Conservation (phyloP, 2,888 invertebrate species). For the Pterobdella sp. region DNA sequence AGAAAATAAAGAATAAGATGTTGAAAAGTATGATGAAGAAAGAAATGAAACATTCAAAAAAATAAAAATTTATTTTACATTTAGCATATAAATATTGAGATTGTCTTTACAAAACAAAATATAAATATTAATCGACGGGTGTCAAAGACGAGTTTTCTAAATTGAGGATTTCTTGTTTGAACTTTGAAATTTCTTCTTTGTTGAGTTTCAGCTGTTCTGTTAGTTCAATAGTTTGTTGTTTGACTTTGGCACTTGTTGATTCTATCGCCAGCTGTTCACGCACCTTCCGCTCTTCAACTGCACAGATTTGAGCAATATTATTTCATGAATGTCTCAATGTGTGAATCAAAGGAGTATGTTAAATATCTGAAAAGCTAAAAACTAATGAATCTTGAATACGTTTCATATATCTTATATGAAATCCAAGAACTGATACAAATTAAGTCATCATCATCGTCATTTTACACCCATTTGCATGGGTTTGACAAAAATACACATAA, state of each 20-base stretch:
- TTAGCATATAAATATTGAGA: background rate
- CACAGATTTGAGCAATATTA: constrained; percentile 17
- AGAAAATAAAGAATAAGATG: constrained; percentile 2
- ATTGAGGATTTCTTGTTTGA: constrained; percentile 65
- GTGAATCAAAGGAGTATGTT: background rate
- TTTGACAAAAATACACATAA: too few species aligned
- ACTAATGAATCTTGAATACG: background rate
- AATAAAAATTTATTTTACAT: background rate
- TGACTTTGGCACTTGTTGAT: constrained; percentile 63
- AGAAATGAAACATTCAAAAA: background rate
- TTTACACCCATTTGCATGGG: too few species aligned
- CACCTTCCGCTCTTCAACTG: constrained; percentile 70
- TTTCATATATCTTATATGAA: too few species aligned
- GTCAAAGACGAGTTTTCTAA: constrained; percentile 55
- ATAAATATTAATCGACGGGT: background rate
- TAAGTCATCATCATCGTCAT: too few species aligned
- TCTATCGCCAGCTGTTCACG: constrained; percentile 69
- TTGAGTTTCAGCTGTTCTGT: constrained; percentile 49
- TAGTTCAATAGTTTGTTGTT: constrained; percentile 48
- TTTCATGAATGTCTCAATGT: background rate
- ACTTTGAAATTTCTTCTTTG: constrained; percentile 59
- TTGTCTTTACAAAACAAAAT: background rate
- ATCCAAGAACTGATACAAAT: too few species aligned
- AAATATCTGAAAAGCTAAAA: background rate
- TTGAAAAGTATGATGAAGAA: constrained; percentile 9